Base-by-base conservation (phyloP, 2,113 vertebrate genomes). In the Circaetus gallicus region DNA sequence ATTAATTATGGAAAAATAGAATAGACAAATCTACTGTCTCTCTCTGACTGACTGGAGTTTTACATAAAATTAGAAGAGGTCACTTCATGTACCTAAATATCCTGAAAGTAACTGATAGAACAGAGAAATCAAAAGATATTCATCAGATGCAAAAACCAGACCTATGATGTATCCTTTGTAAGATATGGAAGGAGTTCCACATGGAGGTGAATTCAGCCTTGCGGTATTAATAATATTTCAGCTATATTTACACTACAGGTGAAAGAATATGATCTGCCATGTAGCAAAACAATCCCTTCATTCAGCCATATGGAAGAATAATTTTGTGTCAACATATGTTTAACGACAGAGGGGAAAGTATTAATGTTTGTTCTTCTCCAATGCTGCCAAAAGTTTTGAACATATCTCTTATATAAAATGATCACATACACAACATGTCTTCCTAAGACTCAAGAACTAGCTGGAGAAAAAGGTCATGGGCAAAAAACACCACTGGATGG, bases 61-160 rank as follows among this genome's bases (percentile, higher is more conserved):
- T 52, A 38, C 5, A 42, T 11, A 32, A 85, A 55, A 66, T 63
- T 56, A 76, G 47, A 88, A 70, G 11, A 52, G 5, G 18, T 74
- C 0, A 26, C 38, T 86, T 74, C 6, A 31, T 42, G 18, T 72
- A 38, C 43, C 25, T 53, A 36, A 74, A 50, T 70, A 53, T 78
- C 45, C 28, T 40, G 6, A 66, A 71, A 88, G 13, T 34, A 85
- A 43, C 24, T 28, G 42, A 53, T 22, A 42, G 12, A 42, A 70
- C 9, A 82, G 24, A 66, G 18, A 74, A 92, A 82, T 42, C 1
- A 14, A 58, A 13, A 45, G 6, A 5, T 55, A 17, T 45, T 40
- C 3, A 28, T 62, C 38, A 58, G 15, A 65, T n/a, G 6, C 4
- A 73, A 66, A 61, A 18, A 2, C 0, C 11, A 65, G 12, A 65